phyloP scores from a whole-genome alignment of 2,113 vertebrate species.

The Panthera leo region DNA sequence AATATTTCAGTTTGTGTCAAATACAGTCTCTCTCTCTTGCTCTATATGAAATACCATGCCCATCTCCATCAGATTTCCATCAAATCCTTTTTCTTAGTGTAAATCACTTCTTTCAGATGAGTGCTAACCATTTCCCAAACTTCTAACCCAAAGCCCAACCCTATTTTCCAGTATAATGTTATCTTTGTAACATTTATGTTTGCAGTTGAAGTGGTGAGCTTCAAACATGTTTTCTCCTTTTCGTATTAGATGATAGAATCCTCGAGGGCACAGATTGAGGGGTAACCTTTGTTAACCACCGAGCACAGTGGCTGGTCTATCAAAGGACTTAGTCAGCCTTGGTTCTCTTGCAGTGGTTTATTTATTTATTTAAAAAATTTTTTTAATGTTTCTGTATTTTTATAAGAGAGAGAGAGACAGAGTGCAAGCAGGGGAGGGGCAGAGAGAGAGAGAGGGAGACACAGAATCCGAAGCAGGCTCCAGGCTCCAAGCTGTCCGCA shows the following conservation, averaged over 20 bases:
- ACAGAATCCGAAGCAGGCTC: too few relatives aligned
- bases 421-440: too few relatives aligned
- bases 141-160: background rate
- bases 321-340: background rate
- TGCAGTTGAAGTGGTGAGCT: background rate
- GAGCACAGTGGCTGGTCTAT: background rate
- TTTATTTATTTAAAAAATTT: too few relatives aligned
- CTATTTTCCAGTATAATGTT: background rate
- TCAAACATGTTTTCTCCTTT: background rate
- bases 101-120: background rate
- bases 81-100: background rate
- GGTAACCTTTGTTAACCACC: background rate
- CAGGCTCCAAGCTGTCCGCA: too few relatives aligned
- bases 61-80: background rate
- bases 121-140: background rate
- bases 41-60: background rate
- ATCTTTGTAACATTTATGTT: background rate
- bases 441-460: too few relatives aligned
- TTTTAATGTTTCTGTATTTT: too few relatives aligned
- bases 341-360: background rate
- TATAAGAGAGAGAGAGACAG: too few relatives aligned
- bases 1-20: background rate
- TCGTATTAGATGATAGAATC: background rate
- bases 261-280: background rate
- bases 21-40: background rate